These are phyloP conservation scores for Chlamydotis undulata DNA, from an alignment of 2,113 vertebrate species.

Conservation along the genomic window DNA sequence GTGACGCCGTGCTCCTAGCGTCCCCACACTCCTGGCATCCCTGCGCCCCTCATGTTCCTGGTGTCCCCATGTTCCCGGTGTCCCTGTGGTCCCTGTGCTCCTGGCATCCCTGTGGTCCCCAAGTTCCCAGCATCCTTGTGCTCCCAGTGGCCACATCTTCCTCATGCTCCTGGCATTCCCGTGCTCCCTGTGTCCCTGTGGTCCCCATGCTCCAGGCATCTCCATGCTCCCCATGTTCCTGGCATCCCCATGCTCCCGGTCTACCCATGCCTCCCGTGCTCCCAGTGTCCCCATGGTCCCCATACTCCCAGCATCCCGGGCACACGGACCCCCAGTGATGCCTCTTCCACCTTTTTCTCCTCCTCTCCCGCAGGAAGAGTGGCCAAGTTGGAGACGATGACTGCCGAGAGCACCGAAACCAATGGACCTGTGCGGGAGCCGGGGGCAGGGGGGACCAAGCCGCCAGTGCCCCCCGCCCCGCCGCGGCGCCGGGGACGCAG, in stretches of 20 bases:
- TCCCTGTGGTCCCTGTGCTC: too few relatives aligned
- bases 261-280: accelerated
- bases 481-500: slow-evolving; percentile 9
- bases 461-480: background rate
- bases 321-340: accelerated
- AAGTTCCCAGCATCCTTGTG: accelerated
- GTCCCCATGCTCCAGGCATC: too few relatives aligned
- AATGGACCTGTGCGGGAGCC: slow-evolving; percentile 1
- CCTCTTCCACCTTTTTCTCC: background rate
- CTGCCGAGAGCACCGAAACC: background rate
- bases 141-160: too few relatives aligned
- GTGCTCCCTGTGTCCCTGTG: background rate
- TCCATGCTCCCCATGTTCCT: too few relatives aligned
- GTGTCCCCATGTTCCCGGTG: accelerated
- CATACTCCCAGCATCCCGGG: accelerated
- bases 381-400: background rate
- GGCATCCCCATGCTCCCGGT: too few relatives aligned
- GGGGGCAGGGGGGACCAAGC: background rate
- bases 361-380: background rate
- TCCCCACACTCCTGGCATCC: too few relatives aligned
- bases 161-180: too few relatives aligned
- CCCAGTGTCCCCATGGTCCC: background rate
- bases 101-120: background rate
- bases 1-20: background rate
- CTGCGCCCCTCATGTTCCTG: too few relatives aligned